Evolutionary conservation across 2,888 invertebrate species (phyloP), one percentile per base, ranked within the genome.

Genomic region (Drosophila quinaria): DNA sequence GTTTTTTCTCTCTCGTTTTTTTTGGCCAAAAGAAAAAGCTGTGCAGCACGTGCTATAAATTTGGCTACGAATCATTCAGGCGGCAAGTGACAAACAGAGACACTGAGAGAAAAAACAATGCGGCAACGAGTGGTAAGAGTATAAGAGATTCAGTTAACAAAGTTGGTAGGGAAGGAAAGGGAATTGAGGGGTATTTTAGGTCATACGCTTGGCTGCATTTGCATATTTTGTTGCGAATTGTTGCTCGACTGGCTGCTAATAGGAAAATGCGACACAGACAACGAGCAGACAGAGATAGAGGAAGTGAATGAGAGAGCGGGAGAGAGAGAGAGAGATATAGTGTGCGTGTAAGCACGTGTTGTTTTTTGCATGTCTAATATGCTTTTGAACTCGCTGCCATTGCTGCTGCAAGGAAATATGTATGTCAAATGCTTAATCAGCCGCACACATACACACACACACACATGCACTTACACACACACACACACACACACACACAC

Each of bases 351-450:
- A 68, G 81, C 74, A 85, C 86, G 90, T 85, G 76, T 78, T 87
- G 87, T 76, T 76, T 90, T 82, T 82, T 86, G 80, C 80, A 82
- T 88, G 72, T 80, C 83, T 88, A 85, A 86, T 80, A 72, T 67
- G 78, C 74, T 82, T 82, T 88, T 79, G 75, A 87, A 68, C 68
- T 74, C 64, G 49, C 49, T 49, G 31, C 15, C 19, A 5, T 19
- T 49, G 66, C 69, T 86, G 72, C 80, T 86, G 72, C 80, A 69
- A 70, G 70, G 47, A 84, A 63, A 73, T 80, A 87, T 84, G 81
- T 89, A 89, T 87, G 87, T 89, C 89, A 87, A 84, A 84, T 89
- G 89, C 78, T 76, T 84, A 84, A 84, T 84, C 84, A 84, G 81
- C 78, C 70, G 81, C 84, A 80, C 78, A 56, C 42, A 78, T 25